Base-by-base conservation (phyloP, 2,113 vertebrate species). In the Dinomys branickii region DNA sequence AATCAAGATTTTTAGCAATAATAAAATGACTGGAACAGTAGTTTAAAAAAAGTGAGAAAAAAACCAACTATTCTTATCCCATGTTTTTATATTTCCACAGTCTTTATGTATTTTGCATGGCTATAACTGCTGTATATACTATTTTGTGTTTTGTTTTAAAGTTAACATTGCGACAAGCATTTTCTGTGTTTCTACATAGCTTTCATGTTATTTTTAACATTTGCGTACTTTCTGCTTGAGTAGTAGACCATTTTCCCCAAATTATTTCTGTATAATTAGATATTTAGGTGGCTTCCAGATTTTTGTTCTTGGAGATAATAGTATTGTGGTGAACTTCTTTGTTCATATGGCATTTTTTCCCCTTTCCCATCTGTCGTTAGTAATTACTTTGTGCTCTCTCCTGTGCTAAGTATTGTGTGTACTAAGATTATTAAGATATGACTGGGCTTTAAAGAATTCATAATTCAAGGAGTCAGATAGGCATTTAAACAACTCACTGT, bases 271-370 rank as follows among this genome's bases (percentile, higher is more conserved):
- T 71, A 1, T 86, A 84, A 59, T 93, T 44, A 30, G 65, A 33
- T 90, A 95, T 85, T 82, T 97, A 85, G 78, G 44, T 90, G 65
- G 58, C 59, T 83, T 96, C 38, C 30, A 83, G 52, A 54, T n/a
- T 92, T 96, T 94, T 94, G 54, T 91, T 96, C 78, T 92, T 67
- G 38, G 81, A 87, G 67, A 50, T 93, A 78, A 61, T 94, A 87
- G 61, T 92, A 81, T 92, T 90, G 38, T 82, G 73, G 35, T 93
- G 56, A 71, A 85, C 82, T 61, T 93, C 44, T 94, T 92, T 84
- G 90, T 94, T 92, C 47, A 8, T 82, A 67, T 88, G 77, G 35
- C 30, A 71, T 93, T 85, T 86, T 78, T 47, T 1, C 10, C 50
- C 44, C n/a, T n/a, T 38, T 85, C 35, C 54, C 30, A 33, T 87